Evolutionary conservation across 1,140 invertebrate species (phyloP), one percentile per base, ranked within the genome.

Genomic region (Spodoptera litura): DNA sequence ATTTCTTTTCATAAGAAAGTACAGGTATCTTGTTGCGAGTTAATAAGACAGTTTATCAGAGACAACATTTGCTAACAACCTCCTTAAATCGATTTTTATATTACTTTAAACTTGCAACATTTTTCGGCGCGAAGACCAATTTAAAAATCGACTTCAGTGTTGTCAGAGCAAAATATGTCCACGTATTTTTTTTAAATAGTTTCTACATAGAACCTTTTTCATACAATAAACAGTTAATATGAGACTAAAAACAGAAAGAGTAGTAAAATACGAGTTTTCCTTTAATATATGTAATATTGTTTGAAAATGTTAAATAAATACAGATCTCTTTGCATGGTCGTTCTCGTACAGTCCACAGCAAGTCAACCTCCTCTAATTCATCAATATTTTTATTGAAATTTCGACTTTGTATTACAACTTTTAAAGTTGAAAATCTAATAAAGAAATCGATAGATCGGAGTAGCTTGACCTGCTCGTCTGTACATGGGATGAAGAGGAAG

Each of bases 241-340:
- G 51, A 49, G 44, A 51, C 51, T 68, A 66, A 52, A 56, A 71
- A 55, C 66, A 35, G 55, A 73, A 73, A 49, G 56, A 59, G 35
- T 73, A 25, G 55, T 59, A 59, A 59, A 74, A 59, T 61, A 74
- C 51, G n/a, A 55, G 68, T 38, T 71, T 38, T 71, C 38, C 4
- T 44, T 44, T 44, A 44, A 55, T 56, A 51, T 71, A 31, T 4
- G 4, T 31, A 53, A 72, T 58, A 68, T 66, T 38, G 38, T 59
- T 59, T n/a, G 35, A 79, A 77, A 79, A 51, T 52, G 35, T 80
- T 74, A 71, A 62, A 84, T 2, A 84, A 84, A 84, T 84, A 84
- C 56, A 79, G 72, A 80, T 84, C 75, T 81, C 59, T 81, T 78
- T 51, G 70, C 27, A 10, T 75, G 6, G 51, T 38, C 59, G 72